Percentiles rank a stretch among this genome's conserved stretches.
Evolutionary conservation across 2,797 vertebrate genomes (phyloP).

Genomic region (Anguilla anguilla): DNA sequence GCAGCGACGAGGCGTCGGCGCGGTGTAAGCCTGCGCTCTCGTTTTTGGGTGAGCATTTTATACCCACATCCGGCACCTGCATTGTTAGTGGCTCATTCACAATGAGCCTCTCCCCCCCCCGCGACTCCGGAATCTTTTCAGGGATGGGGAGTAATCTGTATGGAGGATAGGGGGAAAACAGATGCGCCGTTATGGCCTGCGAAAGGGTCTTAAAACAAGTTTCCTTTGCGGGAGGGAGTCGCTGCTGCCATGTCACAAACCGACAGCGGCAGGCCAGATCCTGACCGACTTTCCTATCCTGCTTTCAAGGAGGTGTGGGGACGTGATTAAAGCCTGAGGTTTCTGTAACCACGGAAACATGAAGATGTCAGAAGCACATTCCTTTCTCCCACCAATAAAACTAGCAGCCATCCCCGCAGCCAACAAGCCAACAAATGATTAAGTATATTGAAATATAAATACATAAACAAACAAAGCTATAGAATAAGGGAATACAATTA

Average conservation of each 20-base stretch:
- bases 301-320: neutral
- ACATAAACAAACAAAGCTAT: neutral
- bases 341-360: conserved; percentile 25
- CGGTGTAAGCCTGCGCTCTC: neutral
- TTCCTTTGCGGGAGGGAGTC: neutral
- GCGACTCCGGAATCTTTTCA: too few species aligned
- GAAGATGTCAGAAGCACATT: conserved; percentile 6
- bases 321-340: neutral
- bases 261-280: neutral
- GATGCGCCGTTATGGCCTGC: neutral
- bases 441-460: neutral
- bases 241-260: conserved; percentile 3
- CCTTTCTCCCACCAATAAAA: neutral
- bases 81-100: neutral
- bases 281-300: neutral
- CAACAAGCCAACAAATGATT: neutral
- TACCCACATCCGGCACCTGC: neutral
- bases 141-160: neutral
- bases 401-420: neutral
- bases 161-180: neutral
- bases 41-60: neutral
- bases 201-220: neutral
- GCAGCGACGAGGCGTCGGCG: neutral
- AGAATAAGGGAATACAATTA: neutral
- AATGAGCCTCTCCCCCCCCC: neutral